Percentiles rank a stretch among this genome's conserved stretches.
phyloP scores from a whole-genome alignment of 2,113 vertebrate species.

The Antechinus flavipes region DNA sequence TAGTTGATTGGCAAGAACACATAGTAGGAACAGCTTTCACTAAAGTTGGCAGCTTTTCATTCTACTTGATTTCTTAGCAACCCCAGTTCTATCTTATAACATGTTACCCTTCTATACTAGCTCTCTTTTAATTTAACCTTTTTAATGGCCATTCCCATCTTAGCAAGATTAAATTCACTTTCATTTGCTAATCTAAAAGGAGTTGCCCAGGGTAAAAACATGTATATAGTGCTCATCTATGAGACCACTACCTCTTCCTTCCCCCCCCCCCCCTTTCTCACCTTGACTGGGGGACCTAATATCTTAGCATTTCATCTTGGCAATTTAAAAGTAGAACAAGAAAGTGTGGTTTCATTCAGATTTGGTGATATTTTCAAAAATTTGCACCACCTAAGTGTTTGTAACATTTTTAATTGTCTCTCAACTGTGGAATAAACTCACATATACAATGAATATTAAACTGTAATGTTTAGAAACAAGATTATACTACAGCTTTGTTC shows the following conservation, averaged over 20 bases:
- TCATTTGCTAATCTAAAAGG: conserved; percentile 60
- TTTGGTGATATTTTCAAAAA: conserved; percentile 47
- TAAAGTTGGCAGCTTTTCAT: conserved; percentile 62
- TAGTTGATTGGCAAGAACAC: conserved; percentile 61
- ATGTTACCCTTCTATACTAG: conserved; percentile 21
- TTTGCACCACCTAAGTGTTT: conserved; percentile 33
- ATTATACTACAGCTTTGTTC: conserved; percentile 27
- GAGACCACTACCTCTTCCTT: neutral
- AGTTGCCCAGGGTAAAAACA: conserved; percentile 38
- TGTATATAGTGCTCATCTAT: conserved; percentile 33
- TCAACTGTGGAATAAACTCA: conserved; percentile 50
- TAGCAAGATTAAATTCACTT: conserved; percentile 56
- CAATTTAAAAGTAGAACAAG: conserved; percentile 65
- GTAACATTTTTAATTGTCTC: conserved; percentile 51
- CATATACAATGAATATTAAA: conserved; percentile 22
- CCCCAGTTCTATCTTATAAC: conserved; percentile 35
- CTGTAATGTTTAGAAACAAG: conserved; percentile 46
- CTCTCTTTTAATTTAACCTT: conserved; percentile 42
- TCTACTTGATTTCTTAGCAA: conserved; percentile 68
- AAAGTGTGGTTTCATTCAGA: conserved; percentile 68
- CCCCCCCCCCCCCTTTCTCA: conserved; percentile 48
- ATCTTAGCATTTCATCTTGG: conserved; percentile 57
- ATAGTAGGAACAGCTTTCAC: conserved; percentile 51
- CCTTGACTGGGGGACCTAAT: conserved; percentile 56
- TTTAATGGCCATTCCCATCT: conserved; percentile 40